Evolutionary conservation across 2,888 invertebrate genomes (phyloP).

Genomic region (Hanleya hanleyi): DNA sequence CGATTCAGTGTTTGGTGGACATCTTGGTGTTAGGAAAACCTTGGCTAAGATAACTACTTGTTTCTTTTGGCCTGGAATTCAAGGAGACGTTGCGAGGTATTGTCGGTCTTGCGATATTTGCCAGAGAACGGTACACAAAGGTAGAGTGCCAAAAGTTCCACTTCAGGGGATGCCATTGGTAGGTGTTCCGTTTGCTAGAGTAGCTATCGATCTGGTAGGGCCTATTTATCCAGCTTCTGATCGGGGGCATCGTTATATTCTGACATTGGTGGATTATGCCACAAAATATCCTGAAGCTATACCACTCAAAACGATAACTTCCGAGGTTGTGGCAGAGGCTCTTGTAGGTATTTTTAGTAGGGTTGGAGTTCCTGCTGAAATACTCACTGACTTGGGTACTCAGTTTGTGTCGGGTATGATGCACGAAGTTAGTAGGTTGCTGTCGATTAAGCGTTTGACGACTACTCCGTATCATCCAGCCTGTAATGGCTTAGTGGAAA

Average conservation of each 20-base stretch:
- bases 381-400: constrained; percentile 38
- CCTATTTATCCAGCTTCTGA: constrained; percentile 37
- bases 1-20: constrained; percentile 20
- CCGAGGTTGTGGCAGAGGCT: constrained; percentile 38
- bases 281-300: constrained; percentile 37
- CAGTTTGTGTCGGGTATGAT: constrained; percentile 39
- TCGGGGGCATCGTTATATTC: constrained; percentile 33
- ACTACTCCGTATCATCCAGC: constrained; percentile 28
- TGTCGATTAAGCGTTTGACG: constrained; percentile 25
- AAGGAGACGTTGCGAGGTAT: constrained; percentile 24
- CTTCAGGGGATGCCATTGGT: constrained; percentile 32
- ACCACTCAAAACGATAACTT: constrained; percentile 24
- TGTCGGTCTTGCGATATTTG: constrained; percentile 43
- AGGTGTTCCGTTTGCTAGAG: constrained; percentile 36
- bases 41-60: not conserved
- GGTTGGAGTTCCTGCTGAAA: constrained; percentile 34
- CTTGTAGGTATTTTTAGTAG: constrained; percentile 29
- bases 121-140: constrained; percentile 33
- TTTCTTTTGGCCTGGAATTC: constrained; percentile 43
- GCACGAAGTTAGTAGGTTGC: constrained; percentile 29
- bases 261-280: constrained; percentile 37
- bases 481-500: constrained; percentile 20
- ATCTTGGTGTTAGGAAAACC: not conserved
- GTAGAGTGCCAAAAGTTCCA: constrained; percentile 29
- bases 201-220: constrained; percentile 44